Conservation (phyloP, 1,140 invertebrate genomes). For the Rhagoletis pomonella region DNA sequence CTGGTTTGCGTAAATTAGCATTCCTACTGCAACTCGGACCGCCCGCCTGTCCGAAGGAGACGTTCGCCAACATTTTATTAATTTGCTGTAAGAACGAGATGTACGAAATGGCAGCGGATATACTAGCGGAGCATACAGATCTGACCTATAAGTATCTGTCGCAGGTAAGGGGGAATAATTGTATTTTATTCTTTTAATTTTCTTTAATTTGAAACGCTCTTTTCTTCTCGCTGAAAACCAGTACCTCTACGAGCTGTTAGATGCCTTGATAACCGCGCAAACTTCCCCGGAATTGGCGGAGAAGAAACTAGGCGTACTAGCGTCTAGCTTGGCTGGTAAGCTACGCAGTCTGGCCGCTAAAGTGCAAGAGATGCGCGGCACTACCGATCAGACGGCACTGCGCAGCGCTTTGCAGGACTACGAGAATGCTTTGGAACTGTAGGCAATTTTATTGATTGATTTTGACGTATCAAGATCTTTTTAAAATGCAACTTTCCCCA, state of each 20-base stretch:
- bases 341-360: conserved; percentile 94
- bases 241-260: conserved; percentile 92
- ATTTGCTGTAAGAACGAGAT: conserved; percentile 98
- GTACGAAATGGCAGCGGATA: conserved; percentile 97
- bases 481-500: conserved; percentile 59
- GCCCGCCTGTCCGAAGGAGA: conserved; percentile 92
- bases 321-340: conserved; percentile 91
- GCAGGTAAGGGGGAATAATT: conserved; percentile 77
- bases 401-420: conserved; percentile 95
- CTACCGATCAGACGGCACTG: conserved; percentile 91
- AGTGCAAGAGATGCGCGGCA: conserved; percentile 91
- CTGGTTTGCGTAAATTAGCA: conserved; percentile 97
- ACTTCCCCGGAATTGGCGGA: conserved; percentile 98
- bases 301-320: conserved; percentile 96
- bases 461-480: too few species aligned
- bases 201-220: background rate
- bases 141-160: conserved; percentile 97
- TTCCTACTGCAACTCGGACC: conserved; percentile 97
- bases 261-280: conserved; percentile 97
- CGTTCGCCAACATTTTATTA: conserved; percentile 96
- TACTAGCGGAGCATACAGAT: conserved; percentile 97
- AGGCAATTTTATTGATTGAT: conserved; percentile 62
- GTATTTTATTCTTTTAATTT: background rate
- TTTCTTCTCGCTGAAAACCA: conserved; percentile 65
- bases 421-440: conserved; percentile 89